Evolutionary conservation across 2,888 invertebrate species (phyloP).

Genomic region (Phaonia tiefii): DNA sequence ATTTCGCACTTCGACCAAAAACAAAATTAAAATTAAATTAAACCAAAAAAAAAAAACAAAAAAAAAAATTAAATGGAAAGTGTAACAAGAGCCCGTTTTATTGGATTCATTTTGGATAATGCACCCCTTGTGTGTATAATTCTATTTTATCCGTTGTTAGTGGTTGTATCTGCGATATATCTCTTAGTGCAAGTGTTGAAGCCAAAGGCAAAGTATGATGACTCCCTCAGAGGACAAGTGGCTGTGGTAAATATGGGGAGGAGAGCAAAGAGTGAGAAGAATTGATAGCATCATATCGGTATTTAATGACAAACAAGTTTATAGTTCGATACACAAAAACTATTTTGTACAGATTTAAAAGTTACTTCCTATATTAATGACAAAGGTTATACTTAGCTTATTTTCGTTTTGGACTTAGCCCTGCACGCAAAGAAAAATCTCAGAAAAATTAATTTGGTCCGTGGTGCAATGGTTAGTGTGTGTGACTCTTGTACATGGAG

Average conservation of each 20-base stretch:
- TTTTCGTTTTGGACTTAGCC: too few species aligned
- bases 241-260: conserved; percentile 43
- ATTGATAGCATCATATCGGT: too few species aligned
- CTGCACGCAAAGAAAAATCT: too few species aligned
- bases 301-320: too few species aligned
- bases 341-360: too few species aligned
- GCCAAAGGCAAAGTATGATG: background rate
- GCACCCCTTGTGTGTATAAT: conserved; percentile 10
- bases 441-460: too few species aligned
- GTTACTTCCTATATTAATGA: too few species aligned
- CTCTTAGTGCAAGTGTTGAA: conserved; percentile 22
- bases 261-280: too few species aligned
- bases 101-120: background rate
- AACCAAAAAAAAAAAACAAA: background rate
- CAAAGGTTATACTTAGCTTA: too few species aligned
- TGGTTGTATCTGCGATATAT: background rate
- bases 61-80: conserved; percentile 8
- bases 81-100: background rate
- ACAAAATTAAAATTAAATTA: background rate
- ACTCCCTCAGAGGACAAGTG: conserved; percentile 27
- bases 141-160: conserved; percentile 29
- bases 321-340: too few species aligned
- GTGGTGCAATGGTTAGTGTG: too few species aligned
- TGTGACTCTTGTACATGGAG: too few species aligned
- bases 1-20: background rate